These are phyloP conservation scores for Andricus grossulariae DNA, from an alignment of 1,140 invertebrate genomes.

Conservation along the genomic window DNA sequence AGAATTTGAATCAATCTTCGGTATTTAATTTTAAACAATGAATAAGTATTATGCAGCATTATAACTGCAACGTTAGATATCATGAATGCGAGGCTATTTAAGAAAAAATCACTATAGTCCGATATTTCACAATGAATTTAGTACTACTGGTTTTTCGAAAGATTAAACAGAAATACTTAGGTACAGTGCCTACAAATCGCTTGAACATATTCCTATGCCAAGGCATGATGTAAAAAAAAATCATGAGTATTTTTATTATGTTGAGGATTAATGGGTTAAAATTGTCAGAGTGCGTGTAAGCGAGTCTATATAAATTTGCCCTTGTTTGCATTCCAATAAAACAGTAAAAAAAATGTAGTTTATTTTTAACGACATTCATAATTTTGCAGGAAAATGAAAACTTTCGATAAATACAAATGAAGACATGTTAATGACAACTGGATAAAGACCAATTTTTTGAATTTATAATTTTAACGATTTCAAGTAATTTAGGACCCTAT, in stretches of 20 bases:
- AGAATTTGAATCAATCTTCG: conserved; percentile 38
- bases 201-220: conserved; percentile 56
- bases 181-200: conserved; percentile 63
- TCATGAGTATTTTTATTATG: conserved; percentile 62
- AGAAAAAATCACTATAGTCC: conserved; percentile 40
- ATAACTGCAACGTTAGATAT: conserved; percentile 35
- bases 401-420: too few species aligned
- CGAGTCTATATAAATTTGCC: conserved; percentile 37
- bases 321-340: conserved; percentile 58
- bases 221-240: conserved; percentile 45
- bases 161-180: conserved; percentile 61
- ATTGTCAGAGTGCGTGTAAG: conserved; percentile 30
- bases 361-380: conserved; percentile 1
- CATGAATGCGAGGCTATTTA: conserved; percentile 46
- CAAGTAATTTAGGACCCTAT: too few species aligned
- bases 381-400: too few species aligned
- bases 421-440: too few species aligned
- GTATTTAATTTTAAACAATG: conserved; percentile 49
- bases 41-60: conserved; percentile 46
- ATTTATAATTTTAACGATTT: too few species aligned
- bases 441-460: too few species aligned
- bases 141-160: conserved; percentile 64
- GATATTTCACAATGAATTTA: conserved; percentile 57
- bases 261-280: conserved; percentile 43
- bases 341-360: conserved; percentile 36